phyloP scores from a whole-genome alignment of 2,888 invertebrate genomes.

The Smittia aterrima region DNA sequence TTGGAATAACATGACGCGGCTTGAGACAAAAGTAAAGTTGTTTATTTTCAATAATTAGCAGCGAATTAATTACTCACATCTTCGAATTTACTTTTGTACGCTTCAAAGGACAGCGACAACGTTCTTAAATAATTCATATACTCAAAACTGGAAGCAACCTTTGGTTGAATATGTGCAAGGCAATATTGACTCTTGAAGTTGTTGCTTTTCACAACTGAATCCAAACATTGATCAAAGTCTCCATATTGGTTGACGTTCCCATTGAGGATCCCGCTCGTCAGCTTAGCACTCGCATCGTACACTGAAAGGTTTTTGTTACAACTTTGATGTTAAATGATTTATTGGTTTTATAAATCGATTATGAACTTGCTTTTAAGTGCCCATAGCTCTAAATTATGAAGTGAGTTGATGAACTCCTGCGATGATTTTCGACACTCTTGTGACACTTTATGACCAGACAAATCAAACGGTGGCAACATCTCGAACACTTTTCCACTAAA shows the following conservation, averaged over 20 bases:
- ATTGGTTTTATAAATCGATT: background rate
- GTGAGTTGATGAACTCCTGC: constrained; percentile 42
- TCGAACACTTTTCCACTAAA: constrained; percentile 22
- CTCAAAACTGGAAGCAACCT: constrained; percentile 55
- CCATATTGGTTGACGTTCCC: constrained; percentile 61
- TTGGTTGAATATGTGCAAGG: constrained; percentile 61
- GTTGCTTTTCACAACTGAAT: background rate
- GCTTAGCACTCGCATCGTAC: constrained; percentile 59
- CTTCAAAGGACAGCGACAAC: constrained; percentile 60
- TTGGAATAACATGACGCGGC: constrained; percentile 17
- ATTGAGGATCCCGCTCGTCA: constrained; percentile 58
- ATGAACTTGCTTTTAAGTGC: constrained; percentile 43
- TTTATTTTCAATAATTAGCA: constrained; percentile 47
- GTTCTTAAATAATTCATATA: constrained; percentile 56
- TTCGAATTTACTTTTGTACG: constrained; percentile 63
- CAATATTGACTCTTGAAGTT: constrained; percentile 61
- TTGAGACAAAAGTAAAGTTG: constrained; percentile 52
- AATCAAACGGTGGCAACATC: constrained; percentile 42
- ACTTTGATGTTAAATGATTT: background rate
- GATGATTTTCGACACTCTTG: constrained; percentile 42
- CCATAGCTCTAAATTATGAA: constrained; percentile 44
- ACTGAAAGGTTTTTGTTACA: constrained; percentile 52
- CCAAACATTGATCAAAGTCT: constrained; percentile 57
- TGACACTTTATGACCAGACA: constrained; percentile 42
- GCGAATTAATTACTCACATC: constrained; percentile 64